These are phyloP conservation scores for Drosophila paramelanica DNA, from an alignment of 2,888 invertebrate species.

Conservation along the genomic window DNA sequence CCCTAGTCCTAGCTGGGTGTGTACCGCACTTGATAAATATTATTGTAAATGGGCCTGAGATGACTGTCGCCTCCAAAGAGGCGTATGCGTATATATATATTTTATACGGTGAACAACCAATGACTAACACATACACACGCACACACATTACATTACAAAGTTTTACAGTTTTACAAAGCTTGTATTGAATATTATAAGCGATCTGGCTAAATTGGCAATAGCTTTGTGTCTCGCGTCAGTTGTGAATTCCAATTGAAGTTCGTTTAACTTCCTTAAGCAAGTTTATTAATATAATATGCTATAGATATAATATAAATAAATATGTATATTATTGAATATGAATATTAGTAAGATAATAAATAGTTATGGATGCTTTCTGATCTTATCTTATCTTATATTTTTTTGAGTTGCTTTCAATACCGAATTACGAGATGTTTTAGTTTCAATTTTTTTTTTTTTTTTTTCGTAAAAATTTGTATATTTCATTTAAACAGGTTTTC, in stretches of 20 bases:
- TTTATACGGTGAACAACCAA: slow-evolving; percentile 42
- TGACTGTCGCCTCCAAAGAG: slow-evolving; percentile 33
- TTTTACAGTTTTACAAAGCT: neutral
- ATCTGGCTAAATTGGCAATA: neutral
- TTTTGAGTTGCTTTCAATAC: too few relatives aligned
- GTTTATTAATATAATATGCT: too few relatives aligned
- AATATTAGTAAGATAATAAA: too few relatives aligned
- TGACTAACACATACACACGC: slow-evolving; percentile 19
- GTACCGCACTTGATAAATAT: slow-evolving; percentile 76
- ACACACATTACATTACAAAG: too few relatives aligned
- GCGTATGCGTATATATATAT: slow-evolving; percentile 26
- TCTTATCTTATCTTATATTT: too few relatives aligned
- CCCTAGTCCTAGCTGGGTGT: slow-evolving; percentile 61
- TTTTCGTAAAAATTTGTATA: too few relatives aligned
- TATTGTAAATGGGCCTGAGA: slow-evolving; percentile 67
- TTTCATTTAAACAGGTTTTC: too few relatives aligned
- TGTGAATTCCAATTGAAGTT: neutral
- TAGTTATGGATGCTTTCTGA: too few relatives aligned
- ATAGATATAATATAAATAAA: too few relatives aligned
- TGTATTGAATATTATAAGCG: neutral
- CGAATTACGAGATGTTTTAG: too few relatives aligned
- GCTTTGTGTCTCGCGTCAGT: neutral
- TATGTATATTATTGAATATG: too few relatives aligned
- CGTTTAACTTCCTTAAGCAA: neutral
- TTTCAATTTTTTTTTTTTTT: too few relatives aligned